These are phyloP conservation scores for Aphelinus atriplicis DNA, from an alignment of 1,140 invertebrate species.

Conservation along the genomic window DNA sequence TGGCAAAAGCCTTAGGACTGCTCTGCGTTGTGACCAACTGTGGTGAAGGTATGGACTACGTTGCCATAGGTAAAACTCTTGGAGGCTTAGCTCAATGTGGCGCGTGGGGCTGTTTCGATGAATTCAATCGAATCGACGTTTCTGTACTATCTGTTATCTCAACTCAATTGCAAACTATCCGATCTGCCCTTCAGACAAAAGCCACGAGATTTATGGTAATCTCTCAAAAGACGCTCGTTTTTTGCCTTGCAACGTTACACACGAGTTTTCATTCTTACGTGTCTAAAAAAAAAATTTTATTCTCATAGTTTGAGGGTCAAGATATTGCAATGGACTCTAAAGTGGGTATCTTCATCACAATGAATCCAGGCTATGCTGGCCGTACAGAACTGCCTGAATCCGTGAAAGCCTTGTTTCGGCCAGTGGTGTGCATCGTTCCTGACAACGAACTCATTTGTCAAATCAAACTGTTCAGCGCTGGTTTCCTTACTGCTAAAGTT, in stretches of 20 bases:
- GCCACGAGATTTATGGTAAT: slow-evolving; percentile 76
- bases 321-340: slow-evolving; percentile 84
- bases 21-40: slow-evolving; percentile 92
- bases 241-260: no score
- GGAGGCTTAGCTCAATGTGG: slow-evolving; percentile 79
- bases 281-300: slow-evolving; percentile 2
- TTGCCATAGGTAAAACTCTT: slow-evolving; percentile 85
- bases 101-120: slow-evolving; percentile 91
- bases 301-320: slow-evolving; percentile 80
- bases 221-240: no score
- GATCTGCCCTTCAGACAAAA: slow-evolving; percentile 81
- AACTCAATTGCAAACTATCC: slow-evolving; percentile 88
- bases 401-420: slow-evolving; percentile 88
- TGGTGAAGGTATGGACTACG: slow-evolving; percentile 90
- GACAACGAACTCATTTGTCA: slow-evolving; percentile 91
- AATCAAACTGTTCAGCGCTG: slow-evolving; percentile 91
- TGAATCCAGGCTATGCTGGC: slow-evolving; percentile 93
- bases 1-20: slow-evolving; percentile 87
- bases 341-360: slow-evolving; percentile 92
- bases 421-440: slow-evolving; percentile 89
- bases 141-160: slow-evolving; percentile 92
- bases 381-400: slow-evolving; percentile 90
- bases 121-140: slow-evolving; percentile 91
- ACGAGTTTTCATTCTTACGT: no score
- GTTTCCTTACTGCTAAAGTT: slow-evolving; percentile 86